Evolutionary conservation across 2,113 vertebrate species (phyloP).

Genomic region (Indicator maculatus): DNA sequence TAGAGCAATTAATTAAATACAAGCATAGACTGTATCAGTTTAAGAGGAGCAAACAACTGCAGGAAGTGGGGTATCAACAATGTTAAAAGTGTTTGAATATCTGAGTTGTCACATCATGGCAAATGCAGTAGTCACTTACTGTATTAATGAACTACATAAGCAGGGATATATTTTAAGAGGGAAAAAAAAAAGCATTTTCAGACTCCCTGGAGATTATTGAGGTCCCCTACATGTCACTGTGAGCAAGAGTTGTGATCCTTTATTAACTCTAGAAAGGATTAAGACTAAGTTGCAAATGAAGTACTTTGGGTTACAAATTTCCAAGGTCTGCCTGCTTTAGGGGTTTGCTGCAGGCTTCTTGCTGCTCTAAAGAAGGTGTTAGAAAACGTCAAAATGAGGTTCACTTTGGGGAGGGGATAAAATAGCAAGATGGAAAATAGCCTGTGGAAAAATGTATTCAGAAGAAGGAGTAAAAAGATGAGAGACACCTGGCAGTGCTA

Average conservation of each 20-base stretch:
- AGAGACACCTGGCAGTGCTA: neutral
- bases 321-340: neutral
- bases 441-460: neutral
- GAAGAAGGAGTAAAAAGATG: neutral
- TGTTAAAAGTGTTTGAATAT: neutral
- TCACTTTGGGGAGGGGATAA: neutral
- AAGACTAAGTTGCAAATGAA: neutral
- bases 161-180: too few species aligned
- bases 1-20: neutral
- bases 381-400: neutral
- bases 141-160: neutral
- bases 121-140: neutral
- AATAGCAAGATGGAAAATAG: neutral
- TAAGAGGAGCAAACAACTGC: neutral
- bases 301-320: neutral
- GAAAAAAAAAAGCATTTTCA: neutral
- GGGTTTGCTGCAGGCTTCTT: neutral
- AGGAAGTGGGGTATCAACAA: neutral
- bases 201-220: neutral
- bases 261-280: neutral
- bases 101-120: neutral
- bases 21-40: neutral
- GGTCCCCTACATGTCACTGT: fast-evolving
- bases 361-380: neutral
- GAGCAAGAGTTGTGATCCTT: neutral